These are phyloP conservation scores for Syrmaticus mikado DNA, from an alignment of 2,113 vertebrate species.

Conservation along the genomic window DNA sequence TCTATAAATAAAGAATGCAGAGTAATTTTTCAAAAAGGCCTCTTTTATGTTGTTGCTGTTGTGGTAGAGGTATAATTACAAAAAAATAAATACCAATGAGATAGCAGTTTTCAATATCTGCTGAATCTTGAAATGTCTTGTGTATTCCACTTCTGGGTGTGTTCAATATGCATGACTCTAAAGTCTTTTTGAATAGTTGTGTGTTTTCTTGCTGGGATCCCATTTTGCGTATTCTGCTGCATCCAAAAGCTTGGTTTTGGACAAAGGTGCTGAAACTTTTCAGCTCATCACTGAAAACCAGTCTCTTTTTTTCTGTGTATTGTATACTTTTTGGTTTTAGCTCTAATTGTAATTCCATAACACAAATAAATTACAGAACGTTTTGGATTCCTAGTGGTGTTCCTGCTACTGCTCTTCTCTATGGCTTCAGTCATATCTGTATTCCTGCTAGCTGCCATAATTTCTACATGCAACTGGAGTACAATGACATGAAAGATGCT, in stretches of 20 bases:
- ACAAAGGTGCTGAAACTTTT: background rate
- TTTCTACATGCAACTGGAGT: rapidly evolving
- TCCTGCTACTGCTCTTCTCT: background rate
- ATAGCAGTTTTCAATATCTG: background rate
- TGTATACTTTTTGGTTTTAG: background rate
- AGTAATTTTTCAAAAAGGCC: background rate
- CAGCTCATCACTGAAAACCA: background rate
- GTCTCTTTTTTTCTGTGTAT: background rate
- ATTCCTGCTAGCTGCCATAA: background rate
- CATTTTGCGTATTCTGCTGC: background rate
- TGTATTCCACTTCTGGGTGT: background rate
- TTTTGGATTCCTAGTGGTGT: background rate
- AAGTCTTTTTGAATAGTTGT: background rate
- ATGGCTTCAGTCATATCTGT: background rate
- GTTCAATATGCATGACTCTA: background rate
- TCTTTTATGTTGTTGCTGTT: background rate
- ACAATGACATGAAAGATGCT: background rate
- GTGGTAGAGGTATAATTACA: background rate
- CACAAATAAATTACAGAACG: background rate
- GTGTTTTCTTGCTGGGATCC: background rate
- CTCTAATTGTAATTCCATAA: background rate
- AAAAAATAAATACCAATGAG: background rate
- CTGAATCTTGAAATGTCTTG: background rate
- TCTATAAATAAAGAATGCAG: background rate
- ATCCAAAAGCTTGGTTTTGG: background rate